phyloP scores from a whole-genome alignment of 37 sponge, comb jelly and placozoan species.

The Hormiphora californensis region DNA sequence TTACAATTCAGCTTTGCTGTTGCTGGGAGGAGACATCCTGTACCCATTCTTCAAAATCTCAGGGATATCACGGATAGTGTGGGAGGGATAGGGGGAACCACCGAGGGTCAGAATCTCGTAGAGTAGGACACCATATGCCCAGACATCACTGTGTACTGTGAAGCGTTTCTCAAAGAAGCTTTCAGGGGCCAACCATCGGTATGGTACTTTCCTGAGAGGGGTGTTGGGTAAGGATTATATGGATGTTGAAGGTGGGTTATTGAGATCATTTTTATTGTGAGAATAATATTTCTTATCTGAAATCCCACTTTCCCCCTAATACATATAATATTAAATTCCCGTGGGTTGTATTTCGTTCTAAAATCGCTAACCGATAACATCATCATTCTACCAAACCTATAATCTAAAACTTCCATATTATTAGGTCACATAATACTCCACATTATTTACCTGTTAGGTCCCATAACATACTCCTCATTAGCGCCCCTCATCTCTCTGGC shows the following conservation, averaged over 20 bases:
- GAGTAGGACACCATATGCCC: slow-evolving; percentile 35
- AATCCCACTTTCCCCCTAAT: background rate
- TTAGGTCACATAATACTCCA: too few species aligned
- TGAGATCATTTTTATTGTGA: background rate
- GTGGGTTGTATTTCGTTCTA: too few species aligned
- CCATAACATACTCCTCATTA: slow-evolving; percentile 49
- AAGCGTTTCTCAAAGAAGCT: slow-evolving; percentile 52
- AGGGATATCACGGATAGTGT: slow-evolving; percentile 37
- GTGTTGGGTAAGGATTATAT: background rate
- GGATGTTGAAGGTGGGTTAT: background rate
- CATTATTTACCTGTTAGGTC: slow-evolving; percentile 40
- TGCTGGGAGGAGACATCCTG: slow-evolving; percentile 47
- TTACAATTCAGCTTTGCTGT: slow-evolving; percentile 53
- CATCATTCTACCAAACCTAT: too few species aligned
- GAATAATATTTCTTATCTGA: background rate
- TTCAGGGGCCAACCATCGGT: slow-evolving; percentile 41
- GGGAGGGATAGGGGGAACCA: slow-evolving; percentile 35
- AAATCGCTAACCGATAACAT: too few species aligned
- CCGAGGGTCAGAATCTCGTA: slow-evolving; percentile 51
- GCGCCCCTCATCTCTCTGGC: slow-evolving; percentile 43
- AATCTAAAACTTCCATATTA: too few species aligned
- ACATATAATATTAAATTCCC: background rate
- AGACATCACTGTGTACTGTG: slow-evolving; percentile 52
- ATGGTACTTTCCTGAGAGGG: slow-evolving; percentile 40
- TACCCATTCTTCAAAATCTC: slow-evolving; percentile 51